Evolutionary conservation across 2,888 invertebrate species (phyloP), one percentile per base, ranked within the genome.

Genomic region (Desoria tigrina): DNA sequence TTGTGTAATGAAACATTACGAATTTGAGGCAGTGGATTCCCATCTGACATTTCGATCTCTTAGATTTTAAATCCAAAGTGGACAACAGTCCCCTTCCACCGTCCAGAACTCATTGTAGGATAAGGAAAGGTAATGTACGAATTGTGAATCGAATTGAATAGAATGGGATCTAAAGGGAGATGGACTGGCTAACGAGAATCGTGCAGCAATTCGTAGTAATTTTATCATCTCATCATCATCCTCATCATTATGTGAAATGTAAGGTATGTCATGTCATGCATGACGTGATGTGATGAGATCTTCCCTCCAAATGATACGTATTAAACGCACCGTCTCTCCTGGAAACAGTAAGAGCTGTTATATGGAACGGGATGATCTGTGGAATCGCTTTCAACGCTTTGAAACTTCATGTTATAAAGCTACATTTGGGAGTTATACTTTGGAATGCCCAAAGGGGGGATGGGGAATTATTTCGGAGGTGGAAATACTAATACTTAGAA

Each of bases 121-220:
- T 21, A 16, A 45, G 16, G 21, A 45, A 45, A 45, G 16, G n/a
- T 6, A 45, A 21, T 16, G 21, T 16, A 11, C 16, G 45, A 18
- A 16, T 6, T 45, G 21, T 6, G 16, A 45, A 45, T 16, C 6
- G 16, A 16, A 9, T 16, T 18, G 45, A 18, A 45, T 18, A 45
- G 45, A 18, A 45, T 18, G 16, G 21, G 21, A 21, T 6, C 27
- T 16, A 55, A 55, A 32, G 27, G n/a, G 18, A 26, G 16, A 27
- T 18, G 27, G 37, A 6, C 26, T 32, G 37, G 32, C 55, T 57
- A 62, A 63, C 50, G 37, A 60, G 56, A 62, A 58, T 69, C 66
- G 65, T 69, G 69, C 64, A 69, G 62, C 59, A 60, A 65, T 69
- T 66, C 63, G 42, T 59, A 65, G 64, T 69, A 64, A 57, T 63